A percentile compares a stretch with the other conserved stretches of the same genome.
Conservation (phyloP, 1,140 invertebrate genomes). For the Pogonus chalceus region DNA sequence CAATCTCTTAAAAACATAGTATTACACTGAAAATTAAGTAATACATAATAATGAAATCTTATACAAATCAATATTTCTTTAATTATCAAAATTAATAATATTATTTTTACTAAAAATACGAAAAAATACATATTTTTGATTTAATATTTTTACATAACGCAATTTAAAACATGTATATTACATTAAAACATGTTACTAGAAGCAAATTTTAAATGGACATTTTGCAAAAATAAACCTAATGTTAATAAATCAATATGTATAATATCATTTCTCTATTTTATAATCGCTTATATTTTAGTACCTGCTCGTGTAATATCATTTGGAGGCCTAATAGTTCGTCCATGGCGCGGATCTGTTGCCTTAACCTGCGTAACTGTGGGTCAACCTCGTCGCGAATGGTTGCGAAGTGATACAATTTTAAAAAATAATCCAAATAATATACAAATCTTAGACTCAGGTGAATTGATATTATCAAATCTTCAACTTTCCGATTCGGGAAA, state of each 20-base stretch:
- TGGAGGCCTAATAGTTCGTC: constrained; percentile 50
- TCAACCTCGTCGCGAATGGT: constrained; percentile 55
- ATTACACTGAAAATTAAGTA: background rate
- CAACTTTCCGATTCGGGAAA: constrained; percentile 59
- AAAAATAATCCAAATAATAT: constrained; percentile 41
- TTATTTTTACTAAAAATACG: too few relatives aligned
- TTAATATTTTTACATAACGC: too few relatives aligned
- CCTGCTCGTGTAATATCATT: constrained; percentile 61
- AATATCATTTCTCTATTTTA: too few relatives aligned
- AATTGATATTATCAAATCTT: constrained; percentile 51
- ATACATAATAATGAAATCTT: background rate
- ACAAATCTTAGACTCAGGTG: constrained; percentile 50
- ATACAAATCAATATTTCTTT: background rate
- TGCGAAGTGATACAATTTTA: constrained; percentile 41
- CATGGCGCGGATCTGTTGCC: constrained; percentile 52
- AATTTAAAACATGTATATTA: too few relatives aligned
- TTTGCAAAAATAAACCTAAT: too few relatives aligned
- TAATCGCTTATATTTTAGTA: too few relatives aligned
- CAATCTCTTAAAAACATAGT: background rate
- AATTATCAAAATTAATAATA: constrained; percentile 19
- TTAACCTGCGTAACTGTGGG: constrained; percentile 57
- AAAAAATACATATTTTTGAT: too few relatives aligned
- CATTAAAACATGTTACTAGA: too few relatives aligned
- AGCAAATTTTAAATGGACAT: too few relatives aligned
- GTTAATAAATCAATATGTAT: too few relatives aligned